A percentile compares a stretch with the other conserved stretches of the same genome.
phyloP scores from a whole-genome alignment of 2,797 vertebrate species.

The Hephaestus fuliginosus region DNA sequence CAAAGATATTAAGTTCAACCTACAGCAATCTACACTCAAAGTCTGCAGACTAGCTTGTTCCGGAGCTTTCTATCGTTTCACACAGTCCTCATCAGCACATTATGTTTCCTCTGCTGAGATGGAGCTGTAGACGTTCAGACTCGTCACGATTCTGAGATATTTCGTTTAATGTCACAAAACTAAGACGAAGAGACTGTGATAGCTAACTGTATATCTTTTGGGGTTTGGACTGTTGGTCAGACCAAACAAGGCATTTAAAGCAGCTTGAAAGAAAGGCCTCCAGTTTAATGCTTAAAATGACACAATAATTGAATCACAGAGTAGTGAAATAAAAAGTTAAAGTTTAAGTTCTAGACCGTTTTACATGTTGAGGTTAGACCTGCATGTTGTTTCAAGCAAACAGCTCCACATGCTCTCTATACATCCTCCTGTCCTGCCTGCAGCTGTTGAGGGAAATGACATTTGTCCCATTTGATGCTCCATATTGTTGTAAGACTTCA shows the following conservation, averaged over 20 bases:
- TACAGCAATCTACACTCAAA: neutral
- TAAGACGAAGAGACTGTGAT: neutral
- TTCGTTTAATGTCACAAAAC: neutral
- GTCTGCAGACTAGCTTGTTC: neutral
- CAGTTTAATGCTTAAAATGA: neutral
- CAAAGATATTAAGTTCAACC: neutral
- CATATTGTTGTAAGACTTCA: slow-evolving; percentile 53
- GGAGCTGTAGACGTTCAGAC: neutral
- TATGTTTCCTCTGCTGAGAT: neutral
- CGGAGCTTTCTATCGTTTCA: slow-evolving; percentile 6
- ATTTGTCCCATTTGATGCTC: slow-evolving; percentile 50
- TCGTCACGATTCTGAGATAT: neutral
- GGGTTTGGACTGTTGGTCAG: neutral
- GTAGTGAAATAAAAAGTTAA: too few species aligned
- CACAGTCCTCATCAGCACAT: slow-evolving; percentile 8
- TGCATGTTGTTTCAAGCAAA: slow-evolving; percentile 21
- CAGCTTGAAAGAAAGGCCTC: neutral
- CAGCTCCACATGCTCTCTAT: slow-evolving; percentile 30
- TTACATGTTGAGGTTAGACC: slow-evolving; percentile 4
- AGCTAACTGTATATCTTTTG: neutral
- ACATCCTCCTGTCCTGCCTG: slow-evolving; percentile 34
- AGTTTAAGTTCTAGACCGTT: neutral
- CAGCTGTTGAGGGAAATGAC: slow-evolving; percentile 62
- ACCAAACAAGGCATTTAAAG: neutral
- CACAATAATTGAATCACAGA: neutral